A percentile compares a stretch with the other conserved stretches of the same genome.
Conservation (phyloP, 1,140 invertebrate species). For the Ladona fulva region DNA sequence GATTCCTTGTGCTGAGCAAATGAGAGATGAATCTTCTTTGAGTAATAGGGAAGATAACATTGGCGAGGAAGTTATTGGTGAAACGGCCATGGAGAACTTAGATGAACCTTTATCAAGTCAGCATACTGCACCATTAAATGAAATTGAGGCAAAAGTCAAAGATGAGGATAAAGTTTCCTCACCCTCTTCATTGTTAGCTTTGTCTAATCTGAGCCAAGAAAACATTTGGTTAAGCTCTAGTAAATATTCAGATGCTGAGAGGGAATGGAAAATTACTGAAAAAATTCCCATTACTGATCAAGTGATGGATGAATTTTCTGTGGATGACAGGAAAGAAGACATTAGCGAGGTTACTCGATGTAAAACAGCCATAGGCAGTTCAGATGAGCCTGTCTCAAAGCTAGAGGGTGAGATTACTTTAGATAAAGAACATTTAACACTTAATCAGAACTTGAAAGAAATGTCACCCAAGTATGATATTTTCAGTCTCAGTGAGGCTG, state of each 20-base stretch:
- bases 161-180: too few relatives aligned
- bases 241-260: conserved; percentile 17
- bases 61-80: neutral
- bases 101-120: too few relatives aligned
- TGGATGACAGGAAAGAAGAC: conserved; percentile 17
- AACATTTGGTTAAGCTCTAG: conserved; percentile 16
- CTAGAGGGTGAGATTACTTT: too few relatives aligned
- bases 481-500: neutral
- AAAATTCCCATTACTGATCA: too few relatives aligned
- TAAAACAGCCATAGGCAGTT: neutral
- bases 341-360: neutral
- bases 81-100: neutral
- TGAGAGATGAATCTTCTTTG: neutral
- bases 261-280: neutral
- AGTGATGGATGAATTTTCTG: neutral
- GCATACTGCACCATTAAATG: too few relatives aligned
- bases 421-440: too few relatives aligned
- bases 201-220: conserved; percentile 9
- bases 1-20: too few relatives aligned
- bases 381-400: too few relatives aligned
- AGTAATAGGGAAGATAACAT: conserved; percentile 17
- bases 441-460: neutral
- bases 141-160: too few relatives aligned
- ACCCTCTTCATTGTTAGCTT: neutral
- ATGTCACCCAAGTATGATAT: neutral